phyloP scores from a whole-genome alignment of 2,797 vertebrate genomes.

The Tarsius wallacei region DNA sequence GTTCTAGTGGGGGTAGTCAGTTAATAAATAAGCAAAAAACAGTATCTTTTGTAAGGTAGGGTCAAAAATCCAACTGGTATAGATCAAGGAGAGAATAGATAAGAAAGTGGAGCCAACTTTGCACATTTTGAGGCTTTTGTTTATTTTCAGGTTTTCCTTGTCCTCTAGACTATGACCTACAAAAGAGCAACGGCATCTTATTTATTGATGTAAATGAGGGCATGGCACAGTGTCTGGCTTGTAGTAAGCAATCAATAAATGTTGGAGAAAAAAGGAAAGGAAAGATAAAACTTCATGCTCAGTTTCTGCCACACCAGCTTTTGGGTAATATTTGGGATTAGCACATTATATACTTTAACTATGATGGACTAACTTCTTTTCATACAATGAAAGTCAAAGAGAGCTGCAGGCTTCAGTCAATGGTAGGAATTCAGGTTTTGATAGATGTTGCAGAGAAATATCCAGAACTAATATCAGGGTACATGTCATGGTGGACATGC shows the following conservation, averaged over 20 bases:
- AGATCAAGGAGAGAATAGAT: not conserved
- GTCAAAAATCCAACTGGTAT: not conserved
- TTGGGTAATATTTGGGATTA: not conserved
- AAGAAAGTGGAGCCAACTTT: not conserved
- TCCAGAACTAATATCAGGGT: not conserved
- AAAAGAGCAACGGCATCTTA: constrained; percentile 18
- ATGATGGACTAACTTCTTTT: not conserved
- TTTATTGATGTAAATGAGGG: constrained; percentile 54
- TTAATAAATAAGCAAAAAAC: not conserved
- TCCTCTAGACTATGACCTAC: constrained; percentile 15
- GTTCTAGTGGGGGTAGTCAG: not conserved
- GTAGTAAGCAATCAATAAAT: not conserved
- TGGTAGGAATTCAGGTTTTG: not conserved
- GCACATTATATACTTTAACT: not conserved
- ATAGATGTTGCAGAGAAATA: not conserved
- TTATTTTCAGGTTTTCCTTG: constrained; percentile 7
- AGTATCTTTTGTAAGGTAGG: not conserved
- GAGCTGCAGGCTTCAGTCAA: not conserved
- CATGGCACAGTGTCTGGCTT: not conserved
- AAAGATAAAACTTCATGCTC: not conserved
- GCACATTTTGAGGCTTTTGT: not conserved
- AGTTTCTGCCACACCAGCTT: constrained; percentile 1
- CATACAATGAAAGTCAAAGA: not conserved
- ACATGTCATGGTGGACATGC: not conserved
- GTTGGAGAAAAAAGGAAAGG: not conserved